Evolutionary conservation across 35 echinoderm and acorn worm species (phyloP).

Genomic region (Ptychodera flava): DNA sequence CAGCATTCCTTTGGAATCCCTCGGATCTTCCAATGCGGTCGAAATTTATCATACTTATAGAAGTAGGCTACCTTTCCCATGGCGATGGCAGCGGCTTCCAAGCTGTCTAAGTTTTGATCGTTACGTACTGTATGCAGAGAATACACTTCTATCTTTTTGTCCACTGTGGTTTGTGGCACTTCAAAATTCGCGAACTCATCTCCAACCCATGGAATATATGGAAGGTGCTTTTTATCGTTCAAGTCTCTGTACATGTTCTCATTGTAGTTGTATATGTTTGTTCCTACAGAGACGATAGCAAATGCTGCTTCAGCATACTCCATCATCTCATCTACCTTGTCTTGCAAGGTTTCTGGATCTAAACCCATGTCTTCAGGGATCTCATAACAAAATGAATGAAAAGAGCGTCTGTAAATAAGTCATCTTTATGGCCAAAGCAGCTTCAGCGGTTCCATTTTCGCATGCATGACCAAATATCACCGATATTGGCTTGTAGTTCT

Average conservation of each 20-base stretch:
- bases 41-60: not conserved
- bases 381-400: not conserved
- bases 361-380: not conserved
- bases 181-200: not conserved
- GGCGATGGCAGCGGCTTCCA: not conserved
- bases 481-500: not conserved
- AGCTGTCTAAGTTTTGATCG: not conserved
- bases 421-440: not conserved
- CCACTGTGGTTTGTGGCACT: not conserved
- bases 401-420: not conserved
- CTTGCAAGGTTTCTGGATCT: not conserved
- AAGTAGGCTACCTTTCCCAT: not conserved
- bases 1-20: not conserved
- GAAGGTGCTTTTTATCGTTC: not conserved
- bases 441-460: not conserved
- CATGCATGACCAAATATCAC: not conserved
- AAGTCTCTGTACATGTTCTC: not conserved
- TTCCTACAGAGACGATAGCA: not conserved
- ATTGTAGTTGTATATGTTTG: not conserved
- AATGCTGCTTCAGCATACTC: not conserved
- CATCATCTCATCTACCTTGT: not conserved
- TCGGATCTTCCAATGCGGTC: not conserved
- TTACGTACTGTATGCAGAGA: not conserved
- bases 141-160: not conserved
- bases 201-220: not conserved